Conservation (phyloP, 1,140 invertebrate genomes). For the Drosophila littoralis region DNA sequence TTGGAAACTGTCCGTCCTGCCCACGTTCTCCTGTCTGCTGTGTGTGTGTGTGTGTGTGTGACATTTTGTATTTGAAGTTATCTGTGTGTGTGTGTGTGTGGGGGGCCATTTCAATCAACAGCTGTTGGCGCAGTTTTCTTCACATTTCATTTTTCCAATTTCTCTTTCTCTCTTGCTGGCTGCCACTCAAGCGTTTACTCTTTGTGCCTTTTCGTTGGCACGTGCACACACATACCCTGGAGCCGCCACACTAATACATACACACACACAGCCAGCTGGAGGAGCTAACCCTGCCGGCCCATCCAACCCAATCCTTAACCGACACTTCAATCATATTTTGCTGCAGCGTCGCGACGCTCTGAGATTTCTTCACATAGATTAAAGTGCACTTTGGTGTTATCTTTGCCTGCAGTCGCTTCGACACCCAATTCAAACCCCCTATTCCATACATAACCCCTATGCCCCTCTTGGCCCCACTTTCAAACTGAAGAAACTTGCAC, state of each 20-base stretch:
- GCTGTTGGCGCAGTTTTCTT: conserved; percentile 57
- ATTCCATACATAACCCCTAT: background rate
- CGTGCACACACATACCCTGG: background rate
- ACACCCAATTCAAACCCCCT: conserved; percentile 41
- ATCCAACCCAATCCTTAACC: background rate
- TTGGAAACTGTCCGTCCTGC: background rate
- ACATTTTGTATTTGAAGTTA: conserved; percentile 50
- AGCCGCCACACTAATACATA: background rate
- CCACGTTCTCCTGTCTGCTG: background rate
- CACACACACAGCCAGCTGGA: background rate
- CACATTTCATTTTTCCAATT: conserved; percentile 70
- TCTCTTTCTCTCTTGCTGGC: conserved; percentile 19
- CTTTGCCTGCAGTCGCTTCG: conserved; percentile 63
- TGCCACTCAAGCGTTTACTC: conserved; percentile 49
- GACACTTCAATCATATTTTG: conserved; percentile 77
- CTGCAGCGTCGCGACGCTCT: conserved; percentile 50
- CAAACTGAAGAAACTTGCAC: conserved; percentile 54
- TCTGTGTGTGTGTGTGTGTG: conserved; percentile 12
- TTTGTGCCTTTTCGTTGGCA: conserved; percentile 41
- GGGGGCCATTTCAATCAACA: conserved; percentile 63
- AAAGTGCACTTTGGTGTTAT: conserved; percentile 81
- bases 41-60: conserved; percentile 17
- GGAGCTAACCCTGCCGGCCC: background rate
- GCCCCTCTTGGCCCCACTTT: conserved; percentile 12
- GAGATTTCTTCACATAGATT: conserved; percentile 78